Evolutionary conservation across 2,888 invertebrate species (phyloP).

Genomic region (Eurytoma californica): DNA sequence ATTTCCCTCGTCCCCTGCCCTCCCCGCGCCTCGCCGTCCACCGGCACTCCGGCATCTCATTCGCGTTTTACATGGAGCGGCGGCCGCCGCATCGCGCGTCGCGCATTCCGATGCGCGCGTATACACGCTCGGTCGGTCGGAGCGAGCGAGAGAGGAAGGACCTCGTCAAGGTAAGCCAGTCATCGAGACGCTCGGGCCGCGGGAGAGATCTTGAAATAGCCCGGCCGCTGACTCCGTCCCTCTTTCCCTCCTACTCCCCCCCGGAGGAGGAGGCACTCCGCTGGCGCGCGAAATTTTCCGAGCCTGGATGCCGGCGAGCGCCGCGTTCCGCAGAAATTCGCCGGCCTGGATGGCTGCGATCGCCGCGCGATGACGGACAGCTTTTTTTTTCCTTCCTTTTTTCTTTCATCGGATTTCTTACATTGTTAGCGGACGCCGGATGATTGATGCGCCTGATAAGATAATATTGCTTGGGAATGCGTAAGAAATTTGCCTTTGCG

Average conservation of each 20-base stretch:
- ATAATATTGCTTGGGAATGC: no score
- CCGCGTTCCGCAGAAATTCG: conserved; percentile 39
- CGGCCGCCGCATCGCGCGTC: conserved; percentile 2
- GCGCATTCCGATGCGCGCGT: conserved; percentile 65
- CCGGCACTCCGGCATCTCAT: conserved; percentile 26
- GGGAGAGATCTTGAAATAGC: conserved; percentile 58
- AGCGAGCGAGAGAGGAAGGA: conserved; percentile 70
- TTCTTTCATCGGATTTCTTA: no score
- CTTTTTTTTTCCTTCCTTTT: no score
- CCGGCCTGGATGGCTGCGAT: not conserved
- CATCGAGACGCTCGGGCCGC: conserved; percentile 60
- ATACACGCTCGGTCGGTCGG: conserved; percentile 13
- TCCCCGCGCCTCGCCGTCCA: not conserved
- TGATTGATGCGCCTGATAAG: no score
- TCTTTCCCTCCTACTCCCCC: not conserved
- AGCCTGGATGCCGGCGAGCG: not conserved
- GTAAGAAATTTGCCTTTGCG: no score
- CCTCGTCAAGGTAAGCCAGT: conserved; percentile 73
- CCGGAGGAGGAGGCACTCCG: not conserved
- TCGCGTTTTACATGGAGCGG: conserved; percentile 32
- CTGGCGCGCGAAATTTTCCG: conserved; percentile 26
- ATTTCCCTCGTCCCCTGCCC: not conserved
- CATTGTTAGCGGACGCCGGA: no score
- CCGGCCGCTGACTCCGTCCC: conserved; percentile 22
- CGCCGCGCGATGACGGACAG: not conserved